phyloP scores from a whole-genome alignment of 2,888 invertebrate species.

The Yponomeuta plumbellus region DNA sequence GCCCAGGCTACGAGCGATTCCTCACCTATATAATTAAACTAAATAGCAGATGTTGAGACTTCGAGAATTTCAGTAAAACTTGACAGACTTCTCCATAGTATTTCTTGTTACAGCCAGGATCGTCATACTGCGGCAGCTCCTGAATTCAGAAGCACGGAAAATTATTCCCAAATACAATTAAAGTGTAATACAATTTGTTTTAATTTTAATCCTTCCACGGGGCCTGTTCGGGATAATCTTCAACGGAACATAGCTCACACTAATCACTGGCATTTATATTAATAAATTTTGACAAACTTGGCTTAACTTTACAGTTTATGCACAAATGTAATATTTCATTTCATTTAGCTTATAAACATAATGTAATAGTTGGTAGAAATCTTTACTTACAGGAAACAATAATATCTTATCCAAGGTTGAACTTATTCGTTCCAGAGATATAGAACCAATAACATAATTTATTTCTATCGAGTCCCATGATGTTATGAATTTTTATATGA shows the following conservation, averaged over 20 bases:
- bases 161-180: constrained; percentile 75
- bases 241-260: constrained; percentile 37
- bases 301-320: not conserved
- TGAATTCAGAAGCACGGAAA: constrained; percentile 72
- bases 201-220: constrained; percentile 63
- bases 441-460: too few relatives aligned
- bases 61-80: not conserved
- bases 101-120: constrained; percentile 23
- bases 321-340: not conserved
- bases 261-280: constrained; percentile 54
- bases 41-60: not conserved
- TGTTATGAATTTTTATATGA: too few relatives aligned
- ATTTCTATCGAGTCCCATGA: too few relatives aligned
- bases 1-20: too few relatives aligned
- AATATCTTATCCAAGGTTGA: too few relatives aligned
- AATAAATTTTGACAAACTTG: constrained; percentile 25
- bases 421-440: too few relatives aligned
- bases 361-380: too few relatives aligned
- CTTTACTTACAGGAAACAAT: too few relatives aligned
- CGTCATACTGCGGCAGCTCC: constrained; percentile 55
- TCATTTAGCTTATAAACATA: too few relatives aligned
- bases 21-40: too few relatives aligned
- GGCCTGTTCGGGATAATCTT: constrained; percentile 27
- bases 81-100: not conserved
- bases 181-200: constrained; percentile 72